Conservation (phyloP, 2,888 invertebrate species). For the Drosophila anomalata region DNA sequence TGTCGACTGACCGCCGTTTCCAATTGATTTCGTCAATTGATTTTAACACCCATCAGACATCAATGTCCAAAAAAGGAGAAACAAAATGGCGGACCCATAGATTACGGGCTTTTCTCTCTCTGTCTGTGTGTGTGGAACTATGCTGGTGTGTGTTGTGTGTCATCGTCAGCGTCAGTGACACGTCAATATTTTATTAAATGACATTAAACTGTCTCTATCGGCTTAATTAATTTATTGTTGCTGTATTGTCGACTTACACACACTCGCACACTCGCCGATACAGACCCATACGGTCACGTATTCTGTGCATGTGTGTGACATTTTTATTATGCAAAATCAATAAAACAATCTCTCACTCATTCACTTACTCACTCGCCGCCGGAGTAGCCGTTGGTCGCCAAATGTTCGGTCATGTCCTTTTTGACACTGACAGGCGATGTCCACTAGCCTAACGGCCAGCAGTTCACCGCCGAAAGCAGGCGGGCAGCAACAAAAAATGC, state of each 20-base stretch:
- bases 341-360: constrained; percentile 76
- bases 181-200: constrained; percentile 84
- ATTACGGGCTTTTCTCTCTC: constrained; percentile 23
- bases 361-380: constrained; percentile 38
- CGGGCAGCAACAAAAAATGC: constrained; percentile 43
- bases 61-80: constrained; percentile 60
- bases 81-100: constrained; percentile 68
- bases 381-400: constrained; percentile 44
- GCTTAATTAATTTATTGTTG: constrained; percentile 84
- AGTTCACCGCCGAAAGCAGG: constrained; percentile 16
- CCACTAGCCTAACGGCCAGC: constrained; percentile 41
- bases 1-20: constrained; percentile 76
- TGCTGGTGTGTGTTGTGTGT: constrained; percentile 47
- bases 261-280: constrained; percentile 10
- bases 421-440: constrained; percentile 76
- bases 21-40: constrained; percentile 83
- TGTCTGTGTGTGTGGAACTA: constrained; percentile 10
- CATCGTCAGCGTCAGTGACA: constrained; percentile 78
- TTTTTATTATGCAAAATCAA: constrained; percentile 82
- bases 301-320: constrained; percentile 69
- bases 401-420: constrained; percentile 80
- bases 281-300: constrained; percentile 21
- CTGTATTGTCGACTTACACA: constrained; percentile 71
- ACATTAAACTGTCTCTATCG: constrained; percentile 84
- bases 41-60: constrained; percentile 81